Conservation (phyloP, 53 echinoderm and acorn worm genomes). For the Temnopleurus reevesii region DNA sequence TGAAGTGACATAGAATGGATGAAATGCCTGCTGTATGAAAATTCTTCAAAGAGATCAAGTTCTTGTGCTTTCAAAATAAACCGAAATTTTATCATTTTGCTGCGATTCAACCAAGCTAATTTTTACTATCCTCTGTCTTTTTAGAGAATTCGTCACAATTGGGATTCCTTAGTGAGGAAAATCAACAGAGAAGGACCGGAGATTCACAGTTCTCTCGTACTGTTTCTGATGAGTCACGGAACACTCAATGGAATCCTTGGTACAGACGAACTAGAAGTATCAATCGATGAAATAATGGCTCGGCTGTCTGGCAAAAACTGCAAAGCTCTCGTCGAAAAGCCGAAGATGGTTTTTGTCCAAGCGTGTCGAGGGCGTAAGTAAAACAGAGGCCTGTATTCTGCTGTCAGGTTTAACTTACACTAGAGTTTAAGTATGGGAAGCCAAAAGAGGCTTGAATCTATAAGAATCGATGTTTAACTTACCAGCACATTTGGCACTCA, state of each 20-base stretch:
- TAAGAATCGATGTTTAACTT: no score
- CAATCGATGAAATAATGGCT: conserved; percentile 16
- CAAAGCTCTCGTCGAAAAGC: neutral
- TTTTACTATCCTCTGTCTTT: neutral
- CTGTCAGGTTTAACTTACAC: no score
- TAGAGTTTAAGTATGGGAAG: no score
- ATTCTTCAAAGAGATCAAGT: no score
- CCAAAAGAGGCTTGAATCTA: no score
- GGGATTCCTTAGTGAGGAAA: neutral
- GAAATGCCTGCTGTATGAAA: no score
- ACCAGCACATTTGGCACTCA: no score
- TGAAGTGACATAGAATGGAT: no score
- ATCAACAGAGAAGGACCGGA: neutral
- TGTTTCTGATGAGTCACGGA: conserved; percentile 23
- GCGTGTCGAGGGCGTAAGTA: conserved; percentile 17
- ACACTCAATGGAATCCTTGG: conserved; percentile 6
- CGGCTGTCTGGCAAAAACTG: neutral
- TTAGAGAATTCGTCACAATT: neutral
- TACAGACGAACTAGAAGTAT: neutral
- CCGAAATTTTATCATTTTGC: no score
- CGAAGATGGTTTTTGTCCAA: conserved; percentile 7
- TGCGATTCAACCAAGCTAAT: no score
- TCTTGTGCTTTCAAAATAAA: no score
- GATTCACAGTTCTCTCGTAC: neutral
- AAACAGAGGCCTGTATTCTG: no score